Base-by-base conservation (phyloP, 2,797 vertebrate genomes). In the Gymnopithys bicolor region DNA sequence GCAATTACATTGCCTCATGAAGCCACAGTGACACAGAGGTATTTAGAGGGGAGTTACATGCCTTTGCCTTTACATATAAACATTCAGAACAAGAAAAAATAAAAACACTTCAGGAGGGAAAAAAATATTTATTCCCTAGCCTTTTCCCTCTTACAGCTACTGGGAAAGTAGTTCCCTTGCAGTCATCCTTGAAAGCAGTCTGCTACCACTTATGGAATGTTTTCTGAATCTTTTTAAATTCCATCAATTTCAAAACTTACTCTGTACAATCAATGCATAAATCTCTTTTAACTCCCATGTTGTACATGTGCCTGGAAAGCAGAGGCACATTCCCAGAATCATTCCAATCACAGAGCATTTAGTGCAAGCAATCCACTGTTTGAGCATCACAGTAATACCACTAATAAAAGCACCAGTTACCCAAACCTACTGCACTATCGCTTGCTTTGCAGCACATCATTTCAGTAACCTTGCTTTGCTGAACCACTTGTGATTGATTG, bases 401-500 rank as follows among this genome's bases (percentile, higher is more conserved):
- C 37, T 35, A 71, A 43, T 27, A 83, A 81, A 85, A 92, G 21
- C 15, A 52, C 23, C 64, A 67, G 79, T 45, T 79, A 81, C 24
- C 84, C 75, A 63, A 60, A 45, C 24, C 51, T 41, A 9, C 51
- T 33, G 35, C 59, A 84, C 6, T 53, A 55, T 22, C 67, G 39
- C 83, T 76, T 63, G 16, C 69, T 88, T 87, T 88, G 63, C 35
- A 92, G 64, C 45, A 53, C 51, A 75, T 33, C 59, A n/a, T 78
- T 89, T 90, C 87, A 73, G 84, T 67, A 68, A 89, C 80, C 78
- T 94, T 74, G 68, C 71, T 41, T 75, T 1, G 4, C 77, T 55
- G 63, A 91, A 63, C 21, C 58, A 67, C 41, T 75, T 49, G 25
- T 93, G 92, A 96, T 87, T 84, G 93, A 97, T 93, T 85, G 88